Evolutionary conservation across 2,888 invertebrate genomes (phyloP), one percentile per base, ranked within the genome.

Genomic region (Spodoptera exigua): DNA sequence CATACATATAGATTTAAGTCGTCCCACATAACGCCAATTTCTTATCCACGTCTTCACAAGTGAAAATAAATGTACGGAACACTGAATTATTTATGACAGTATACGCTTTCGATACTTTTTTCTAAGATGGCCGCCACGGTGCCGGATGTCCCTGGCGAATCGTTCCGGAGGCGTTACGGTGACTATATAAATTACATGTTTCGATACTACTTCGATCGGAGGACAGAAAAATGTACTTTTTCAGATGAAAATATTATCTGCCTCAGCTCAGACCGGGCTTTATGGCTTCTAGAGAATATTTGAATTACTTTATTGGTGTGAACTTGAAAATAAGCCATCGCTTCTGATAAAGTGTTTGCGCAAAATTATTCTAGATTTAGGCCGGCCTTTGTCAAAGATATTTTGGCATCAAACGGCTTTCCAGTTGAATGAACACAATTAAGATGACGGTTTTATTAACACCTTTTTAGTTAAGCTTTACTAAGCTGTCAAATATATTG

Each of bases 121-220:
- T 64, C 54, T 67, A 76, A 81, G 77, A 82, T 76, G 84, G 77
- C 81, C 60, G 61, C 61, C 57, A 47, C 61, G 62, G 58, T 51
- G 57, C 66, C 79, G 83, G 82, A 79, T 73, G 74, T 81, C 83
- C 79, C 73, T 63, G 78, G 74, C 79, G 78, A 72, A 79, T 74
- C 75, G 71, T 81, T 75, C 74, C 57, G 67, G 70, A 71, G 76
- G 70, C 75, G 66, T 71, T 76, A 63, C 68, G 60, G 63, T 48
- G 63, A 54, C 70, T 70, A 60, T 70, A 77, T 69, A 70, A 76
- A 68, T 65, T 64, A 79, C 59, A 63, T 63, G 59, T 69, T 61
- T 60, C 61, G 21, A 68, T 69, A 73, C 69, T 51, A 73, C 61
- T 36, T 45, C 54, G 74, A 41, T 66, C 37, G 27, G 53, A 69